A percentile compares a stretch with the other conserved stretches of the same genome.
These are phyloP conservation scores for Heliconius nattereri DNA, from an alignment of 1,140 invertebrate species.

Conservation along the genomic window DNA sequence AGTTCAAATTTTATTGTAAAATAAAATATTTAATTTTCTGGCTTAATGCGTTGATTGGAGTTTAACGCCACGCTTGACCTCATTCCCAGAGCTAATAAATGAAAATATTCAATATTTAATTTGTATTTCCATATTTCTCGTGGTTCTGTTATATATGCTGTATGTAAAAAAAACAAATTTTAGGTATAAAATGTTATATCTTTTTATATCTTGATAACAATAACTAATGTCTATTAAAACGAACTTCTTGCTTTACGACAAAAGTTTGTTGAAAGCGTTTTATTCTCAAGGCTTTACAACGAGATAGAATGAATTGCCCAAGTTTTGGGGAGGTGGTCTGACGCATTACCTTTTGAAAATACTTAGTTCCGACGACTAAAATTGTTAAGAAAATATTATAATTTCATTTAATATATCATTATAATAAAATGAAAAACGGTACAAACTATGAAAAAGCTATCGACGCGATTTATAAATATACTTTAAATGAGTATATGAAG, in stretches of 20 bases:
- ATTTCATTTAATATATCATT: not conserved
- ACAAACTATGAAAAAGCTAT: not conserved
- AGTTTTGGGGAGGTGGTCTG: not conserved
- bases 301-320: constrained; percentile 21
- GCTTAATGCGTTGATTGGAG: too few relatives aligned
- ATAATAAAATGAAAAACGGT: not conserved
- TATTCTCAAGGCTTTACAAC: constrained; percentile 14
- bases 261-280: constrained; percentile 20
- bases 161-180: too few relatives aligned
- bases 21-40: too few relatives aligned
- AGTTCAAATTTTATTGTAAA: too few relatives aligned
- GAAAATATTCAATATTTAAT: too few relatives aligned
- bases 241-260: constrained; percentile 3
- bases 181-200: not conserved
- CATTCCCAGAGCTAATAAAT: too few relatives aligned
- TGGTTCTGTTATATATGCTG: too few relatives aligned
- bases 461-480: too few relatives aligned
- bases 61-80: too few relatives aligned
- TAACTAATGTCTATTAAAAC: not conserved
- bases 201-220: not conserved
- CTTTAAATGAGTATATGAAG: too few relatives aligned
- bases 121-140: too few relatives aligned
- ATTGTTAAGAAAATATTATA: not conserved
- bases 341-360: not conserved
- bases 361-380: not conserved